phyloP scores from a whole-genome alignment of 2,113 vertebrate species.

The Nothoprocta pentlandii region DNA sequence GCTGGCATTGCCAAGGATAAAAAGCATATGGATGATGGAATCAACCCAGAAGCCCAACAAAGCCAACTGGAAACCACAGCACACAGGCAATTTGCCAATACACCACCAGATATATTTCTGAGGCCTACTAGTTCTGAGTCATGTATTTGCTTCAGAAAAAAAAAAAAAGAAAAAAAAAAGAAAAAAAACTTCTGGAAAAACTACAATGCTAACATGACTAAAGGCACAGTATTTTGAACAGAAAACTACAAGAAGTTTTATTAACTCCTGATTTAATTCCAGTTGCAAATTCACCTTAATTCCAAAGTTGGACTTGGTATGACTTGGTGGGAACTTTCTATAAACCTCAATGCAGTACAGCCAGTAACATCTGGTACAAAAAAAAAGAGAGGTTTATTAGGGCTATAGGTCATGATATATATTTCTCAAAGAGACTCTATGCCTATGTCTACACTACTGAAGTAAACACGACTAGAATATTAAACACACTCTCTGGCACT shows the following conservation, averaged over 20 bases:
- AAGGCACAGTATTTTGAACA: not conserved
- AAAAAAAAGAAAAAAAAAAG: too few species aligned
- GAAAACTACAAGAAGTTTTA: not conserved
- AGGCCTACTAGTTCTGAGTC: not conserved
- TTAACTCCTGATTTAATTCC: not conserved
- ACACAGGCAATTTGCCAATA: not conserved
- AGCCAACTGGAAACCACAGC: not conserved
- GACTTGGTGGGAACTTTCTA: not conserved
- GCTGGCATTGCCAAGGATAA: not conserved
- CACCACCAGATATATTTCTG: not conserved
- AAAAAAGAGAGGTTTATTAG: constrained; percentile 5
- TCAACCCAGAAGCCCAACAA: not conserved
- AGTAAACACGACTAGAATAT: constrained; percentile 33
- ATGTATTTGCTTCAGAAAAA: not conserved
- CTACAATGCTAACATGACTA: not conserved
- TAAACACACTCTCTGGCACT: not conserved
- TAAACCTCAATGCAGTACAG: not conserved
- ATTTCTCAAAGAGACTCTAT: constrained; percentile 2
- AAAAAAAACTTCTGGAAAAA: not conserved
- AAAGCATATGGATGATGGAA: not conserved
- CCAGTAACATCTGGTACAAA: not conserved
- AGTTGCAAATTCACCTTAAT: not conserved
- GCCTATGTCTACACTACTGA: not conserved
- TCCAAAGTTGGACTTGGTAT: constrained; percentile 8
- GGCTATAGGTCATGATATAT: constrained; percentile 10